Conservation (phyloP, 2,888 invertebrate species). For the Zygogramma bicolorata region DNA sequence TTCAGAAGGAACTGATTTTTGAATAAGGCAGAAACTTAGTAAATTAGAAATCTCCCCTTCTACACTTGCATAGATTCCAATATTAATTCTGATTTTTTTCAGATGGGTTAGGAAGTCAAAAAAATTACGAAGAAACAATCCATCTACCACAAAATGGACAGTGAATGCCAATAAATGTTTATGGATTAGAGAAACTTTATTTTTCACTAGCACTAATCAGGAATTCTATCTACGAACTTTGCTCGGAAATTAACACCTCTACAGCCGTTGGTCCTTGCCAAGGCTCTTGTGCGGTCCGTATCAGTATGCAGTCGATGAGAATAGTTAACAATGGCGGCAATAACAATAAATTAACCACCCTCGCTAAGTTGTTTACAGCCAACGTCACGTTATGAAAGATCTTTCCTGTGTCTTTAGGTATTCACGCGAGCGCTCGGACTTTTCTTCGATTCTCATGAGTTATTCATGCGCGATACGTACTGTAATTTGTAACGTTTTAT, state of each 20-base stretch:
- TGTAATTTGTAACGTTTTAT: slow-evolving; percentile 65
- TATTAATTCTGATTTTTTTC: too few species aligned
- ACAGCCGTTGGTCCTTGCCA: slow-evolving; percentile 38
- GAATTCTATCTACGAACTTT: slow-evolving; percentile 19
- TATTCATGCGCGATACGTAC: slow-evolving; percentile 60
- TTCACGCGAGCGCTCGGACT: slow-evolving; percentile 50
- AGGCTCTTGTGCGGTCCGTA: slow-evolving; percentile 61
- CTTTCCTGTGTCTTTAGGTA: slow-evolving; percentile 59
- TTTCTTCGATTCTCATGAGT: slow-evolving; percentile 62
- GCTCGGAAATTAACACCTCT: slow-evolving; percentile 29
- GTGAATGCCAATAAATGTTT: too few species aligned
- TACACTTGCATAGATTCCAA: too few species aligned
- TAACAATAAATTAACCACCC: slow-evolving; percentile 66
- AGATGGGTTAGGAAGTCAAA: too few species aligned
- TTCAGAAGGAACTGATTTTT: too few species aligned
- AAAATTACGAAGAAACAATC: too few species aligned
- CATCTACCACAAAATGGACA: too few species aligned
- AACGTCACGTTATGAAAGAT: slow-evolving; percentile 58
- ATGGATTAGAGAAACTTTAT: too few species aligned
- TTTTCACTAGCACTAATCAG: slow-evolving; percentile 12
- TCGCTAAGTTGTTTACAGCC: slow-evolving; percentile 51
- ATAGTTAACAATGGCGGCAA: slow-evolving; percentile 66
- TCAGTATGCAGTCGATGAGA: slow-evolving; percentile 61
- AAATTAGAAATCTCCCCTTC: too few species aligned
- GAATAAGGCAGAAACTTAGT: too few species aligned